These are phyloP conservation scores for Pantala flavescens DNA, from an alignment of 1,140 invertebrate genomes.

Conservation along the genomic window DNA sequence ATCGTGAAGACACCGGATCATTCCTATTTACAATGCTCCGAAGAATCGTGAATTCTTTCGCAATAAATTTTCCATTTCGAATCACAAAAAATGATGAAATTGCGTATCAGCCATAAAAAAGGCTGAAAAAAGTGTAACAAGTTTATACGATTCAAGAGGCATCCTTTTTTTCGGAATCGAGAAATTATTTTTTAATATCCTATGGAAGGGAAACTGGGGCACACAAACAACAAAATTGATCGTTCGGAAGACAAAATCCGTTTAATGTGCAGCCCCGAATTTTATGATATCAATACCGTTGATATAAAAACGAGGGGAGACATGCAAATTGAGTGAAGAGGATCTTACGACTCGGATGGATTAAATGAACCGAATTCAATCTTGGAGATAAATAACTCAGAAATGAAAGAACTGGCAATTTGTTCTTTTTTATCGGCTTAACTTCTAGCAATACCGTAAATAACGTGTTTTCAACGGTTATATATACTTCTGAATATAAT, in stretches of 20 bases:
- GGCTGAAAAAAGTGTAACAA: neutral
- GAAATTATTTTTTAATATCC: neutral
- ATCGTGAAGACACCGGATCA: too few relatives aligned
- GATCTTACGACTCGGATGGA: too few relatives aligned
- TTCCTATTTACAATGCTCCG: too few relatives aligned
- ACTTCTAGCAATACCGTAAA: too few relatives aligned
- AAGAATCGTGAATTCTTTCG: neutral
- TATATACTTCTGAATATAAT: too few relatives aligned
- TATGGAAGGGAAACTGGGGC: neutral
- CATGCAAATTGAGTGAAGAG: neutral
- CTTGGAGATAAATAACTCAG: too few relatives aligned
- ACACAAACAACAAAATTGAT: neutral
- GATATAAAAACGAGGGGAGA: neutral
- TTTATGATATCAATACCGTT: neutral
- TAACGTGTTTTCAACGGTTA: too few relatives aligned
- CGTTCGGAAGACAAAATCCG: neutral
- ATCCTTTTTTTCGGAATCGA: neutral
- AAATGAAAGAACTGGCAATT: too few relatives aligned
- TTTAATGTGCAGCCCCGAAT: neutral
- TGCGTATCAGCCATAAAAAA: neutral
- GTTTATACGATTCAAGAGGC: neutral
- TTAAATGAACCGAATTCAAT: too few relatives aligned
- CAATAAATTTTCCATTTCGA: neutral
- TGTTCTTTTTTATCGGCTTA: too few relatives aligned
- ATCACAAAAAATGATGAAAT: neutral